phyloP scores from a whole-genome alignment of 2,797 vertebrate genomes.

The Acanthurus leucopareius region DNA sequence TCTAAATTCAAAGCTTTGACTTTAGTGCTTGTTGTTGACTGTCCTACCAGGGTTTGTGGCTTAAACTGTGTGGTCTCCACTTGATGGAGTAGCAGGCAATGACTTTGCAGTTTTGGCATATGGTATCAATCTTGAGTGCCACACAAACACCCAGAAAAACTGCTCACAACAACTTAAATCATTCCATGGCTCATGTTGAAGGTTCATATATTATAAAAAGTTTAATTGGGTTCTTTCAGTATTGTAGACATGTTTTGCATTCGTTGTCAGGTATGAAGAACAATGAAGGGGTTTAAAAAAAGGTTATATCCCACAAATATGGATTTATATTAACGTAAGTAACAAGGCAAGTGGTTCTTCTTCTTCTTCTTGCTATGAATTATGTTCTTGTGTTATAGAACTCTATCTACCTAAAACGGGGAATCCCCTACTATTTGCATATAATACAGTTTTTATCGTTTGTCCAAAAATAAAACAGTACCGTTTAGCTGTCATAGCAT shows the following conservation, averaged over 20 bases:
- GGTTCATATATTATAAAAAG: too few relatives aligned
- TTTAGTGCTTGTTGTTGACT: not conserved
- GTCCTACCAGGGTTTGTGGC: not conserved
- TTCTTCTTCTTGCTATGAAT: too few relatives aligned
- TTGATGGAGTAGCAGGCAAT: slow-evolving; percentile 12
- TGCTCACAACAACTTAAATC: not conserved
- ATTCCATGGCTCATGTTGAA: not conserved
- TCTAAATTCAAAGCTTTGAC: not conserved
- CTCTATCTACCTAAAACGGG: too few relatives aligned
- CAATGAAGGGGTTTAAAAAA: too few relatives aligned
- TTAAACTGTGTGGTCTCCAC: not conserved
- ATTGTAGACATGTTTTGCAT: not conserved
- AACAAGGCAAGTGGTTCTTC: too few relatives aligned
- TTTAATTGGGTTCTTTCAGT: too few relatives aligned
- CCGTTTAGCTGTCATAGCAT: not conserved
- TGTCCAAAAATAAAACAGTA: not conserved
- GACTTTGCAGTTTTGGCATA: slow-evolving; percentile 54
- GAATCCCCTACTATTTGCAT: too few relatives aligned
- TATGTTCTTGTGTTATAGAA: too few relatives aligned
- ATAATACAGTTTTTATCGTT: not conserved
- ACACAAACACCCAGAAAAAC: not conserved
- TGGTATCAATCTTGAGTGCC: not conserved
- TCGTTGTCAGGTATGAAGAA: too few relatives aligned
- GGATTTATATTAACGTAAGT: too few relatives aligned
- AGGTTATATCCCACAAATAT: too few relatives aligned